Evolutionary conservation across 2,113 vertebrate species (phyloP), one percentile per base, ranked within the genome.

Genomic region (Nanorana parkeri): DNA sequence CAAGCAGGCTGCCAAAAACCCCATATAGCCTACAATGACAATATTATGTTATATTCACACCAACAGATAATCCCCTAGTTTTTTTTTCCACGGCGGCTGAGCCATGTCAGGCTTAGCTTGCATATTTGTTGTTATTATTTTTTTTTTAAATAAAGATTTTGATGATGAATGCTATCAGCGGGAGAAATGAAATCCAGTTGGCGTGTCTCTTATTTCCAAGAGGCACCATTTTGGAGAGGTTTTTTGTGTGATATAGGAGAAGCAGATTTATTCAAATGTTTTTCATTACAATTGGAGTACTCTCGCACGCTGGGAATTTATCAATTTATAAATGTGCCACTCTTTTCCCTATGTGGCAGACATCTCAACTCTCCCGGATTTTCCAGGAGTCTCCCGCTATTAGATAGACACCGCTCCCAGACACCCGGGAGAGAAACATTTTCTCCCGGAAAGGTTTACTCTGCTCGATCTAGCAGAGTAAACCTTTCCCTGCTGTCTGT

Each of bases 141-240:
- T 93, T 96, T 93, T 95, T 96, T 96, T 93, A 95, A 95, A 96
- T 95, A 94, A 95, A 95, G 95, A 96, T 96, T 94, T 96, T 93
- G 96, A 94, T 99, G 98, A 99, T 97, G 95, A 96, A 96, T 97
- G 94, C 96, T 97, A 97, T 99, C 97, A 99, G 96, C 96, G 0
- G 90, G 94, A 89, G 94, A 96, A 98, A 98, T 97, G 88, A 98
- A 96, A 97, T 96, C 95, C 94, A 93, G 93, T 91, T 77, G 69
- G 91, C 96, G 94, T 89, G 90, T 90, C 92, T 96, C 94, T 89
- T 91, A 88, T 95, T 94, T 93, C 94, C 87, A 83, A 83, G 84
- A 61, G 84, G 86, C 89, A 90, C 78, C 81, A 78, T 69, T 85
- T 81, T 87, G 80, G 76, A 77, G 80, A 68, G 88, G 90, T 89